phyloP scores from a whole-genome alignment of 2,888 invertebrate species.

The Plusia festucae region DNA sequence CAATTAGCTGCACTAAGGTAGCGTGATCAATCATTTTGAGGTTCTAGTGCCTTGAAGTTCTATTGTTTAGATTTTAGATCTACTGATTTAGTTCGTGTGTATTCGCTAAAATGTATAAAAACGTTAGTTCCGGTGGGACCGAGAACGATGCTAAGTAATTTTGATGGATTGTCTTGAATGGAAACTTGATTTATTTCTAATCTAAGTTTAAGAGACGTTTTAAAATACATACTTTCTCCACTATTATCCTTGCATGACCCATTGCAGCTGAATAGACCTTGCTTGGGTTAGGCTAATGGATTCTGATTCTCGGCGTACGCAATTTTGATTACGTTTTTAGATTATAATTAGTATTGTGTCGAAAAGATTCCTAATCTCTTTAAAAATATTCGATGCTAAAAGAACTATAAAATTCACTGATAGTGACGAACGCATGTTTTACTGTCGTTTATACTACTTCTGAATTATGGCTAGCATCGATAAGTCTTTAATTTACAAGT shows the following conservation, averaged over 20 bases:
- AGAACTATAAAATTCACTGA: background rate
- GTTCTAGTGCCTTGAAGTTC: slow-evolving; percentile 63
- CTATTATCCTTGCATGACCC: background rate
- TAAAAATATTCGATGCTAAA: background rate
- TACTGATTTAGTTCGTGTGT: slow-evolving; percentile 54
- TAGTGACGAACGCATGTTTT: background rate
- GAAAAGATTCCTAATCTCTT: background rate
- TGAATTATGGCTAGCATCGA: background rate
- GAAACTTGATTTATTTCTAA: background rate
- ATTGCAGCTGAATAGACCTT: background rate
- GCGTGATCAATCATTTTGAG: slow-evolving; percentile 85
- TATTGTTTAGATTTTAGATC: slow-evolving; percentile 77
- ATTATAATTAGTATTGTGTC: background rate
- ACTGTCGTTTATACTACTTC: background rate
- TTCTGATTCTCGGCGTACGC: background rate
- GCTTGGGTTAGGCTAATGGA: background rate
- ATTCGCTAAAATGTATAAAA: slow-evolving; percentile 52
- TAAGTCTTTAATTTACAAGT: slow-evolving; percentile 12
- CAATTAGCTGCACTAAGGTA: slow-evolving; percentile 87
- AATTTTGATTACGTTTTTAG: background rate
- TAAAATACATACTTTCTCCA: background rate
- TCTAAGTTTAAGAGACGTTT: background rate
- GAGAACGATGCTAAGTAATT: background rate
- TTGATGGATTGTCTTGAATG: slow-evolving; percentile 18
- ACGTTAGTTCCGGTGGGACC: slow-evolving; percentile 27